A percentile compares a stretch with the other conserved stretches of the same genome.
Evolutionary conservation across 2,888 invertebrate genomes (phyloP).

Genomic region (Cantharis rustica): DNA sequence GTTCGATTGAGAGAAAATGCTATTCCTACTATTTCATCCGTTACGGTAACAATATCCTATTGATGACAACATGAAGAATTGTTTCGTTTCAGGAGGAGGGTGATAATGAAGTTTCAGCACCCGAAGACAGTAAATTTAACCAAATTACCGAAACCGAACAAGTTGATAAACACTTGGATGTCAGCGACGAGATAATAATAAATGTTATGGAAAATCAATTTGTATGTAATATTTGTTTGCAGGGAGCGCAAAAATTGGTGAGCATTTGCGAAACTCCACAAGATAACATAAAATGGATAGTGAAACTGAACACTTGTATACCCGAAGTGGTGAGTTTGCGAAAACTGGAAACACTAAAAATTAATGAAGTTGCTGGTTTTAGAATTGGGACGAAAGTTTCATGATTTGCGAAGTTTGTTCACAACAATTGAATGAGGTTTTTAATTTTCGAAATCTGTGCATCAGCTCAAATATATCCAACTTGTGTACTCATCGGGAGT

Average conservation of each 20-base stretch:
- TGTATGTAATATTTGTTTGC: slow-evolving; percentile 14
- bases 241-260: neutral
- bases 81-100: neutral
- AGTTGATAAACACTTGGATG: neutral
- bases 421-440: neutral
- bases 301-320: slow-evolving; percentile 8
- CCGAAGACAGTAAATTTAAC: neutral
- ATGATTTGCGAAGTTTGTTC: neutral
- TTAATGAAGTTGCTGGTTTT: neutral
- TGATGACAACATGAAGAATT: neutral
- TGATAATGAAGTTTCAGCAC: neutral
- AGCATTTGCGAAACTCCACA: slow-evolving; percentile 5
- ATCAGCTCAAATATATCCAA: neutral
- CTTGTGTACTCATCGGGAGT: neutral
- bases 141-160: neutral
- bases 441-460: slow-evolving; percentile 7
- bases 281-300: slow-evolving; percentile 1
- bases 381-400: slow-evolving; percentile 1
- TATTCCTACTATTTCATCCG: neutral
- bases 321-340: slow-evolving; percentile 12
- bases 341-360: neutral
- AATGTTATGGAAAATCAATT: neutral
- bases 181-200: neutral
- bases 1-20: slow-evolving; percentile 2
- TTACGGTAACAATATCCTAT: neutral